Evolutionary conservation across 2,797 vertebrate species (phyloP).

Genomic region (Denticeps clupeoides): DNA sequence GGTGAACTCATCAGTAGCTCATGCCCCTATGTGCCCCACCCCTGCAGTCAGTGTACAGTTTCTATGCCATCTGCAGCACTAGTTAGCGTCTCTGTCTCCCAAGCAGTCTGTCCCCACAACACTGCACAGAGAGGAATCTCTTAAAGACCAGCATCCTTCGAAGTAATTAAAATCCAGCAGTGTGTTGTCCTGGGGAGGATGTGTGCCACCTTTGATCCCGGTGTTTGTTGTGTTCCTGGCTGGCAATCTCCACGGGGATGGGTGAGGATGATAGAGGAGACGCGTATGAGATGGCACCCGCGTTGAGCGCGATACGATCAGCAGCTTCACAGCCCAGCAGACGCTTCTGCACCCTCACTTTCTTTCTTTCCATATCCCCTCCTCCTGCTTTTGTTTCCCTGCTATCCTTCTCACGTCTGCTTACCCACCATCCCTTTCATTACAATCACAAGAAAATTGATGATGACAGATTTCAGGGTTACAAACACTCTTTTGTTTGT

Average conservation of each 20-base stretch:
- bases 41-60: too few species aligned
- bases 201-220: constrained; percentile 24
- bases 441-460: too few species aligned
- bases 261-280: constrained; percentile 35
- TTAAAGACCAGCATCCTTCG: constrained; percentile 1
- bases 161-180: constrained; percentile 16
- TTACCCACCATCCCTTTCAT: neutral
- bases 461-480: too few species aligned
- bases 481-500: too few species aligned
- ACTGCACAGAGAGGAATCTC: too few species aligned
- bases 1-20: too few species aligned
- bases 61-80: too few species aligned
- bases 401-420: neutral
- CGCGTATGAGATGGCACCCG: constrained; percentile 40
- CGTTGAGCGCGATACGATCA: constrained; percentile 18
- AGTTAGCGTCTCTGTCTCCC: too few species aligned
- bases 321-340: constrained; percentile 8
- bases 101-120: neutral
- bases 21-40: too few species aligned
- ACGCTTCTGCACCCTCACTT: neutral
- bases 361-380: neutral
- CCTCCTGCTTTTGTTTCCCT: neutral
- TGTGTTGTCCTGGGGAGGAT: constrained; percentile 18
- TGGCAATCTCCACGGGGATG: constrained; percentile 27
- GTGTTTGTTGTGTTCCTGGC: constrained; percentile 27